Conservation (phyloP, 2,888 invertebrate genomes). For the Melipona bicolor region DNA sequence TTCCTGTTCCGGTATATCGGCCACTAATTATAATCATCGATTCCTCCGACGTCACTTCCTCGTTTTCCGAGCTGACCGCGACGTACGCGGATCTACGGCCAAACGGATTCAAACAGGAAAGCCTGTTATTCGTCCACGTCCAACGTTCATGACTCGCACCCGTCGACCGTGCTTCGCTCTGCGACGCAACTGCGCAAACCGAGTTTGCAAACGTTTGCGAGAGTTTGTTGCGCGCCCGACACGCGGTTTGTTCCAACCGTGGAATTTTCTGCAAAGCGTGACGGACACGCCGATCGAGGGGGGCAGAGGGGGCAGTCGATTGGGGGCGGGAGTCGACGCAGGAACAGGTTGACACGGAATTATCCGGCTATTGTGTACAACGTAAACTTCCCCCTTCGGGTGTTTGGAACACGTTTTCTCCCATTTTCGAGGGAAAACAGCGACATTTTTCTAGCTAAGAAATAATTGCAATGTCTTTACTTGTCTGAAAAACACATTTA, state of each 20-base stretch:
- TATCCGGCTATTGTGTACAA: no score
- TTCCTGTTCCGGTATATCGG: conserved; percentile 82
- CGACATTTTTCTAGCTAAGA: no score
- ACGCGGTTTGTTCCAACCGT: not conserved
- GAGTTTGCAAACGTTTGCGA: not conserved
- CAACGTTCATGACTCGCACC: conserved; percentile 1
- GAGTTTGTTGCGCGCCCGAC: not conserved
- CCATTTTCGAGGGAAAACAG: no score
- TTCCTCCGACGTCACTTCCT: conserved; percentile 81
- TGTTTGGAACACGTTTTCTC: no score
- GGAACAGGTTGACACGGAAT: no score
- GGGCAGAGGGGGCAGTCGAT: no score
- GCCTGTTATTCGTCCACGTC: conserved; percentile 53
- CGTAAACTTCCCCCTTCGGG: no score
- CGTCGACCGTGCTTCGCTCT: not conserved
- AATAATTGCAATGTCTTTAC: no score
- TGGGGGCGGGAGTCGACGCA: no score
- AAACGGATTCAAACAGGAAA: conserved; percentile 53
- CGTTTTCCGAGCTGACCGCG: conserved; percentile 72
- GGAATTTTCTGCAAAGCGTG: not conserved
- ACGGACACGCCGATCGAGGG: not conserved
- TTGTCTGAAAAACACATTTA: no score
- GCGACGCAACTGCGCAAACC: conserved; percentile 31
- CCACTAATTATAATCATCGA: conserved; percentile 84
- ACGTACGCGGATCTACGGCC: conserved; percentile 55